A percentile compares a stretch with the other conserved stretches of the same genome.
These are phyloP conservation scores for Pluvialis apricaria DNA, from an alignment of 2,113 vertebrate genomes.

Conservation along the genomic window DNA sequence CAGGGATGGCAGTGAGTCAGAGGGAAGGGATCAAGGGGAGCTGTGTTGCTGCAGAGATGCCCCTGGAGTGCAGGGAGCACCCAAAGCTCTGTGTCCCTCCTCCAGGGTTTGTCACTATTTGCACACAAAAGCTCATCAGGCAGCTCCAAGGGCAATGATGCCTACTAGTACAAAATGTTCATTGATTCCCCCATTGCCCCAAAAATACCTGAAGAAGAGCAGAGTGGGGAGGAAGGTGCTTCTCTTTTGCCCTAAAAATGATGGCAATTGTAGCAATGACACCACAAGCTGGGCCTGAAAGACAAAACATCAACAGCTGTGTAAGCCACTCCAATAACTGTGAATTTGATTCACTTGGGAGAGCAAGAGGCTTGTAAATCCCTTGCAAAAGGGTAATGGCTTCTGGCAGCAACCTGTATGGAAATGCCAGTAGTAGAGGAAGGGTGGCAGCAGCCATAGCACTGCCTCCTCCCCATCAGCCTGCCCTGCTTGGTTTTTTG, in stretches of 20 bases:
- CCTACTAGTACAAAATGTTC: neutral
- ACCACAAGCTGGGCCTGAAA: neutral
- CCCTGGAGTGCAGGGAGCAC: neutral
- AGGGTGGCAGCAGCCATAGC: neutral
- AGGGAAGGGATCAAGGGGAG: neutral
- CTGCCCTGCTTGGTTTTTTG: accelerated
- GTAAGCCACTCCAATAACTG: neutral
- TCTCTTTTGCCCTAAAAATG: neutral
- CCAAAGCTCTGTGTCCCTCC: accelerated
- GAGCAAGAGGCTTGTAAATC: neutral
- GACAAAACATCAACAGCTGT: neutral
- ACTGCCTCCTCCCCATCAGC: neutral
- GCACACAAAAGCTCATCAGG: neutral
- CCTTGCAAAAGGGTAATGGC: neutral
- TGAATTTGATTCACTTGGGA: neutral
- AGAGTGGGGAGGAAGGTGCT: neutral
- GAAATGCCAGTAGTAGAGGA: neutral
- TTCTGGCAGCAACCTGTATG: neutral
- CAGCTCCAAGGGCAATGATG: neutral
- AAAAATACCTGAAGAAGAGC: neutral
- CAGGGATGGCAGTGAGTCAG: accelerated
- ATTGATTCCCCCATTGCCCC: accelerated
- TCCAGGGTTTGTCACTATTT: accelerated
- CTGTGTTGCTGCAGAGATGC: neutral
- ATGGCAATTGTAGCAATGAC: neutral